Percentiles rank a stretch among this genome's conserved stretches.
phyloP scores from a whole-genome alignment of 2,797 vertebrate genomes.

The Pyrocephalus nanus region DNA sequence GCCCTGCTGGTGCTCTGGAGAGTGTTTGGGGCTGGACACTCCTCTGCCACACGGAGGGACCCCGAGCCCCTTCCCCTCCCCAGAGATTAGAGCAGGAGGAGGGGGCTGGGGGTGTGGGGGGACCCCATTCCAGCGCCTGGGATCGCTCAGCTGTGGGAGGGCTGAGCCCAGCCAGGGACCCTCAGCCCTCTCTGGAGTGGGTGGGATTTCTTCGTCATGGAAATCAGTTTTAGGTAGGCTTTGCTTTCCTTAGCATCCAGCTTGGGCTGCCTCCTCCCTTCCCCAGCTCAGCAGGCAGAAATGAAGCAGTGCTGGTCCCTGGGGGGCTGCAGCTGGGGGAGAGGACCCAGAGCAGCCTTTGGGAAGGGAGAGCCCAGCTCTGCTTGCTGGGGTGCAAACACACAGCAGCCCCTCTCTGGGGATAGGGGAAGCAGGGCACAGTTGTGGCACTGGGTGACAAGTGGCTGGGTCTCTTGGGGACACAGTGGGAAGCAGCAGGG shows the following conservation, averaged over 20 bases:
- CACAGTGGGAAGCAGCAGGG: background rate
- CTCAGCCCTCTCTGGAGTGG: rapidly evolving
- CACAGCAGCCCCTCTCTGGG: background rate
- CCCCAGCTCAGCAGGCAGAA: background rate
- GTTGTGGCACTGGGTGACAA: background rate
- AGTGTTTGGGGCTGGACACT: background rate
- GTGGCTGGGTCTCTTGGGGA: background rate
- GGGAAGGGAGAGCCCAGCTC: background rate
- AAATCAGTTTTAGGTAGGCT: background rate
- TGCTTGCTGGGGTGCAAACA: background rate
- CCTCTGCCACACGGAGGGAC: background rate
- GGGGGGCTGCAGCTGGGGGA: background rate
- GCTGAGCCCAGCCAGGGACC: background rate
- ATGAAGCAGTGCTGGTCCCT: rapidly evolving
- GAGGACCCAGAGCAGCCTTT: background rate
- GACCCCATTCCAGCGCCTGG: background rate
- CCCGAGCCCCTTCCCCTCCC: background rate
- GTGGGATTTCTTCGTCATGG: background rate
- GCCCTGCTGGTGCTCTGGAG: slow-evolving; percentile 64
- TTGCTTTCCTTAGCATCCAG: background rate
- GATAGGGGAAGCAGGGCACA: background rate
- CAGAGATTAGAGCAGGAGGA: background rate
- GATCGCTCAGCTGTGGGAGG: background rate
- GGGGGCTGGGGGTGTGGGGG: background rate
- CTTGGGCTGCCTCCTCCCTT: background rate